These are phyloP conservation scores for Chrysaora quinquecirrha DNA, from an alignment of 30 jellyfish, hydroid and myxozoan genomes.

Conservation along the genomic window DNA sequence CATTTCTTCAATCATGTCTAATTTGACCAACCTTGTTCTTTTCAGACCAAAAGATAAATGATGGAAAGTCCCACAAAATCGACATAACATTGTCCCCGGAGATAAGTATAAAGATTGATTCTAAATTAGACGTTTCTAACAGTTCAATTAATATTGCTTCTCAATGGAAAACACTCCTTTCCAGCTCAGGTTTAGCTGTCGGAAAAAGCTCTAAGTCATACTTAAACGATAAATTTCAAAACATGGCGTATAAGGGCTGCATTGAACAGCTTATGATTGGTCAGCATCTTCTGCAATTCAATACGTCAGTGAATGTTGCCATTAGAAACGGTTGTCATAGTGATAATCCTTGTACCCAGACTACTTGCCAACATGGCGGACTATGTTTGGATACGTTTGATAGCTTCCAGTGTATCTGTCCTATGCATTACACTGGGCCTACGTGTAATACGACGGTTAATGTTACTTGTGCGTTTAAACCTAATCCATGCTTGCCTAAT, in stretches of 20 bases:
- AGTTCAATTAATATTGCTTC: neutral
- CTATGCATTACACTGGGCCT: conserved; percentile 49
- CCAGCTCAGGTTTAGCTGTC: conserved; percentile 18
- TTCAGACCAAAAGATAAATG: conserved; percentile 13
- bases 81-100: neutral
- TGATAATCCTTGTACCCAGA: conserved; percentile 46
- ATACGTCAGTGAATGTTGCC: conserved; percentile 2
- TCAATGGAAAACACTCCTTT: conserved; percentile 13
- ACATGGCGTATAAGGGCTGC: conserved; percentile 56
- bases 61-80: conserved; percentile 29
- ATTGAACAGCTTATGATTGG: conserved; percentile 44
- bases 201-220: conserved; percentile 26
- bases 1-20: no score
- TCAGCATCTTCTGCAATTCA: conserved; percentile 11
- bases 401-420: conserved; percentile 65
- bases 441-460: conserved; percentile 56
- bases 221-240: conserved; percentile 8
- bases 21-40: no score
- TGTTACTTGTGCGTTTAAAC: conserved; percentile 53
- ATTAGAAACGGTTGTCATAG: conserved; percentile 59
- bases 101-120: neutral
- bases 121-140: neutral
- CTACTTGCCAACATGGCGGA: conserved; percentile 43
- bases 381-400: conserved; percentile 61
- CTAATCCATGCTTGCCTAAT: conserved; percentile 28